Evolutionary conservation across 2,113 vertebrate genomes (phyloP), one percentile per base, ranked within the genome.

Genomic region (Melanostigma gelatinosum): DNA sequence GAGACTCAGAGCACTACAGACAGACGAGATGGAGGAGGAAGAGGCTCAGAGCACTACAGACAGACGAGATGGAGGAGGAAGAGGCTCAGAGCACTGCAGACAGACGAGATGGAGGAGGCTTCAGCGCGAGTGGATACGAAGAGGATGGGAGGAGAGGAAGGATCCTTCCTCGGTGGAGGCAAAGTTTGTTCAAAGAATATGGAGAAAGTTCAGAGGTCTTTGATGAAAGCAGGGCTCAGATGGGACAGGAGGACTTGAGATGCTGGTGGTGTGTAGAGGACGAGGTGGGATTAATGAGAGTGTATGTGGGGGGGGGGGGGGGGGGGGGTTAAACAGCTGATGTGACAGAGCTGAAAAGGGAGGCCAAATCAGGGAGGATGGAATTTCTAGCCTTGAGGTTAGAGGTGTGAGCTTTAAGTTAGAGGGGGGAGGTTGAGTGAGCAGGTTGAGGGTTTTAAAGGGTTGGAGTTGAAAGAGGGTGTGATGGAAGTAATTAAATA

Each of bases 401-500:
- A 88, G 54, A 85, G 85, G 77, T 87, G 72, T 58, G 63, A 36
- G 40, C 13, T 40, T 77, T 77, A 80, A 70, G 82, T 69, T 80
- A 67, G 68, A 77, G 38, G 60, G 84, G 50, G 50, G 79, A 75
- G 75, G 79, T 72, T 76, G 77, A 86, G 61, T 32, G 67, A 79
- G 72, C 55, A 79, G 29, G 65, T 66, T 81, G 60, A 66, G 72
- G 75, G 55, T 84, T 80, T 86, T 55, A 82, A 88, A 84, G 15
- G 42, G 42, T n/a, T 72, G 38, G 66, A 80, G 72, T 69, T 68
- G 61, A 60, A 79, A 60, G 71, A 79, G 86, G 76, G 85, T 68
- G 84, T 85, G 79, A 91, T 89, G 89, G 87, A 90, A 92, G 90
- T 91, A 89, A 93, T 93, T 92, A 90, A 91, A 90, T 86, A 84